Base-by-base conservation (phyloP, 2,888 invertebrate species). In the Drosophila neotestacea region DNA sequence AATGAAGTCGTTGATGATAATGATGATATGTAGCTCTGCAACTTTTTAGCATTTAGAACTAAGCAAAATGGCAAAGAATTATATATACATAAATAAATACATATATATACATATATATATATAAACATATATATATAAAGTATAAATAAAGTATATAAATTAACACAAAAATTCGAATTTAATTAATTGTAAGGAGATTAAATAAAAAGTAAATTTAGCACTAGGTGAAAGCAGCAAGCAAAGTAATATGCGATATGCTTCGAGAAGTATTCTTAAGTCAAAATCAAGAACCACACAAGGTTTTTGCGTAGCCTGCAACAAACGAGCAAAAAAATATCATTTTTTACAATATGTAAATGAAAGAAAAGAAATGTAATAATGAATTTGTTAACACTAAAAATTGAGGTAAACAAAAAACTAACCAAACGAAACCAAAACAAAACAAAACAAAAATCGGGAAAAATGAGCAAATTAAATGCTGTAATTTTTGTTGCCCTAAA, bases 121-220 rank as follows among this genome's bases (percentile, higher is more conserved):
- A 65, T 77, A 66, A 64, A 78, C 73, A 70, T 67, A 70, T 65
- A 68, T 70, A 39, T 44, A 47, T 59, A 84, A 63, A 59, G 66
- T 70, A 48, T 71, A 46, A 39, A 66, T 67, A 50, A 76, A 70
- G 65, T 69, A 85, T 70, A 72, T 82, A 90, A 88, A 85, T 90
- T 90, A 91, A 90, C 91, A 91, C 91, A 91, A 89, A 91, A 91
- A 90, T 91, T 91, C 91, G 91, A 91, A 91, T 91, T 91, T 91
- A 91, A 91, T 84, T 91, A 91, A 88, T 90, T 88, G 79, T 91
- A 91, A 91, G 91, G 71, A 76, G 76, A 70, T 55, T 59, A 71
- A 85, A 70, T 48, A 68, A 67, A 68, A 79, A 78, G 65, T 60
- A 54, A 71, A 73, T 47, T 76, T 85, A 89, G 88, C 67, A 79